phyloP scores from a whole-genome alignment of 2,797 vertebrate genomes.

The Ibycter americanus region DNA sequence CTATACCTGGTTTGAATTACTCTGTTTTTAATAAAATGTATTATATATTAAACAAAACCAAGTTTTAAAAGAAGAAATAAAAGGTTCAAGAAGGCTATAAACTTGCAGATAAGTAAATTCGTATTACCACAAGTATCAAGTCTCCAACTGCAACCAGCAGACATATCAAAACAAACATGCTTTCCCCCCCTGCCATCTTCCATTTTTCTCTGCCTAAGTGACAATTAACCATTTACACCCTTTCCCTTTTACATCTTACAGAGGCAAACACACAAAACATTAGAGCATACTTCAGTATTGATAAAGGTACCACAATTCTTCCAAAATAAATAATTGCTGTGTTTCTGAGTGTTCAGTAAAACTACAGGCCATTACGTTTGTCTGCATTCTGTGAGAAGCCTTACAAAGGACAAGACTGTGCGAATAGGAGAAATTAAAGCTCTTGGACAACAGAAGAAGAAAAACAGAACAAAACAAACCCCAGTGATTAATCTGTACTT shows the following conservation, averaged over 20 bases:
- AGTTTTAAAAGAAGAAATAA: background rate
- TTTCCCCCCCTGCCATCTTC: background rate
- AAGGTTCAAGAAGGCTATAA: background rate
- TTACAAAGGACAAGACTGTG: background rate
- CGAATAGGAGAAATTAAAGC: background rate
- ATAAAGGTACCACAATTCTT: background rate
- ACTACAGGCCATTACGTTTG: background rate
- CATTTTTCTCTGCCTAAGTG: background rate
- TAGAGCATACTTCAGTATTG: background rate
- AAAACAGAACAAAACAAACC: background rate
- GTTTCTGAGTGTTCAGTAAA: background rate
- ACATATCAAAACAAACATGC: background rate
- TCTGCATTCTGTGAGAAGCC: background rate
- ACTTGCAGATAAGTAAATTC: background rate
- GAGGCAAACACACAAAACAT: background rate
- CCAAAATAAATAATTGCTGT: background rate
- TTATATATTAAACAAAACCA: background rate
- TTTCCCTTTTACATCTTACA: background rate
- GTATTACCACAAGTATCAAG: background rate
- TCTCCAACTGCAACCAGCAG: background rate
- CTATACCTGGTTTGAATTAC: background rate
- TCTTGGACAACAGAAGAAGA: background rate
- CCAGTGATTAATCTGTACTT: background rate
- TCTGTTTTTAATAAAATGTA: background rate
- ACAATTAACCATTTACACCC: background rate